Conservation (phyloP, 1,140 invertebrate species). For the Bombus impatiens region DNA sequence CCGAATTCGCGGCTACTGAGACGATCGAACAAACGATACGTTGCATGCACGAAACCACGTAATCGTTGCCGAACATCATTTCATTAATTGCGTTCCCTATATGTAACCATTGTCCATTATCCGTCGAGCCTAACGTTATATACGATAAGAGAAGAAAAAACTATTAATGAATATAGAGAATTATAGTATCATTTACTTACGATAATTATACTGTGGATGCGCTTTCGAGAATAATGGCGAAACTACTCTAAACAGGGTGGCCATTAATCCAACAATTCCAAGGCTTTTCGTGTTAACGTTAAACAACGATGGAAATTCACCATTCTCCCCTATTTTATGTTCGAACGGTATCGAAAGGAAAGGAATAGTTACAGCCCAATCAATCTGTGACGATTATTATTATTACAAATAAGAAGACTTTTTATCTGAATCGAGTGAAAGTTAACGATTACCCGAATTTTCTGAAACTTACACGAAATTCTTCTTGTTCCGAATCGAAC, state of each 20-base stretch:
- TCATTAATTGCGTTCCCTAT: slow-evolving; percentile 69
- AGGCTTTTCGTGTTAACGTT: slow-evolving; percentile 73
- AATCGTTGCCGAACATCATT: slow-evolving; percentile 72
- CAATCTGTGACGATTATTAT: slow-evolving; percentile 66
- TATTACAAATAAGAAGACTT: neutral
- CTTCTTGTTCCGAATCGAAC: slow-evolving; percentile 66
- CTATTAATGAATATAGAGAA: neutral
- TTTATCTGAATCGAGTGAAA: neutral
- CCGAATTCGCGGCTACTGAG: slow-evolving; percentile 59
- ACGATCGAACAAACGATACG: slow-evolving; percentile 74
- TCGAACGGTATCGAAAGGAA: slow-evolving; percentile 75
- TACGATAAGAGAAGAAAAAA: neutral
- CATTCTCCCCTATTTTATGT: slow-evolving; percentile 42
- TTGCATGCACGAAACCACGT: slow-evolving; percentile 75
- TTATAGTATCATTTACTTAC: slow-evolving; percentile 47
- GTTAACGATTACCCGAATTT: neutral
- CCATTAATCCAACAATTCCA: slow-evolving; percentile 69
- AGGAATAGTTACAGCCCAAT: slow-evolving; percentile 74
- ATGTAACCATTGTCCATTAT: slow-evolving; percentile 54
- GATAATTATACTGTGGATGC: slow-evolving; percentile 55
- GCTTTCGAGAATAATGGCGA: slow-evolving; percentile 69
- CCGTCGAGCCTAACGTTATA: slow-evolving; percentile 49
- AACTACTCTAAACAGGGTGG: slow-evolving; percentile 62
- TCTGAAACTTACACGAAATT: slow-evolving; percentile 69
- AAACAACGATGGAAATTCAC: slow-evolving; percentile 54